Percentiles rank a stretch among this genome's conserved stretches.
phyloP scores from a whole-genome alignment of 2,113 vertebrate species.

The Zeus faber region DNA sequence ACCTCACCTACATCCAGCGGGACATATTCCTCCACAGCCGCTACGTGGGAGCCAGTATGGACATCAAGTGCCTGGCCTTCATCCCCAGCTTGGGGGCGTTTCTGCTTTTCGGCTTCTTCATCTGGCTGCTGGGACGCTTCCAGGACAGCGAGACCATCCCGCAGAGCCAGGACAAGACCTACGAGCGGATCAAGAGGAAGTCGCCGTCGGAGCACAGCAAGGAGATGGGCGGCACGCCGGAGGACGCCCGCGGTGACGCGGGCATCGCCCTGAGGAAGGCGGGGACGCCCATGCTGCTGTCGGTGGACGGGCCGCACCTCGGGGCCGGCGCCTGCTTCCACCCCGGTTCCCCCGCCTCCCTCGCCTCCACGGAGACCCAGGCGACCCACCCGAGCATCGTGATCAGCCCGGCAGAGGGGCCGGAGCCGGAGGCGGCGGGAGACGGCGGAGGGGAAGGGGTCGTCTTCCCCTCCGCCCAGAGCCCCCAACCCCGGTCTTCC shows the following conservation, averaged over 20 bases:
- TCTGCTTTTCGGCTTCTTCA: conserved; percentile 91
- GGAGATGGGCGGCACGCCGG: conserved; percentile 86
- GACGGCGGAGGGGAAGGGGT: conserved; percentile 53
- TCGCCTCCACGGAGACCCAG: conserved; percentile 63
- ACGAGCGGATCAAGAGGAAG: conserved; percentile 92
- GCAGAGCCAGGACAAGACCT: conserved; percentile 88
- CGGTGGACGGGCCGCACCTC: conserved; percentile 76
- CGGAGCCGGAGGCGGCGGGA: no score
- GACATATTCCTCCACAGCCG: conserved; percentile 97
- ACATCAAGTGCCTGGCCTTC: conserved; percentile 94
- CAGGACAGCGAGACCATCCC: conserved; percentile 90
- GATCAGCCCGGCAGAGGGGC: conserved; percentile 16
- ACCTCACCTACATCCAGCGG: conserved; percentile 80
- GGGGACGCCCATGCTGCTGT: conserved; percentile 80
- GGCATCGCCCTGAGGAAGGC: conserved; percentile 74
- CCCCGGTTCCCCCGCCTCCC: conserved; percentile 58
- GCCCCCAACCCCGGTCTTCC: conserved; percentile 48
- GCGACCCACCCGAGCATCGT: conserved; percentile 61
- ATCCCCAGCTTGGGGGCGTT: conserved; percentile 93
- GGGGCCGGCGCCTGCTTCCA: conserved; percentile 45
- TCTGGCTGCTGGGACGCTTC: conserved; percentile 94
- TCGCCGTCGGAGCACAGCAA: conserved; percentile 87
- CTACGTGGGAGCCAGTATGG: conserved; percentile 84
- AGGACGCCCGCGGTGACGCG: conserved; percentile 81
- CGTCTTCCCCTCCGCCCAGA: conserved; percentile 56